Evolutionary conservation across 2,888 invertebrate genomes (phyloP), one percentile per base, ranked within the genome.

Genomic region (Drosophila anceps): DNA sequence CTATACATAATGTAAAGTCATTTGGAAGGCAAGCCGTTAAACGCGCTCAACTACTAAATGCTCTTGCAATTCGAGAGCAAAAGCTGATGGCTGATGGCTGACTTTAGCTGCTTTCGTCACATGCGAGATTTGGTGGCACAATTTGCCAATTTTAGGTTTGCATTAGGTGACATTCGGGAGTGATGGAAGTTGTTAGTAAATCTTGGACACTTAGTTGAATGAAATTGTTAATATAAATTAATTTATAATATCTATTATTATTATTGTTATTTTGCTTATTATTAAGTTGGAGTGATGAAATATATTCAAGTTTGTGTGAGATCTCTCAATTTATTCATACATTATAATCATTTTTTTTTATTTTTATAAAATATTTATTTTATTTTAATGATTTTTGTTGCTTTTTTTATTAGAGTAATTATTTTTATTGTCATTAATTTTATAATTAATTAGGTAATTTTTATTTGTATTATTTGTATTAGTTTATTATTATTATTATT

Each of bases 1-100:
- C 27, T 6, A 39, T 13, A 51, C 53, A 46, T 48, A 64, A 60
- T 79, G 84, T 76, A 73, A 64, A 81, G 81, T 79, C 86, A 88
- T 79, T 81, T 31, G 13, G 3, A 1, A 83, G 69, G 68, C 48
- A 46, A 27, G 57, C 69, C 65, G 44, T 41, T 31, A 50, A 50
- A 50, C 50, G 43, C 50, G 20, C 29, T 43, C 75, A 72, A 57
- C 60, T 10, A 10, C 33, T 15, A 41, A 48, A 76, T 76, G 58
- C 76, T 61, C 76, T 76, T 37, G n/a, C 18, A 20, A n/a, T 24
- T 20, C 13, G 18, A 20, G 29, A n/a, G 48, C n/a, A 3, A 0
- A 33, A 33, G 3, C 10, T 18, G 15, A 18, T 18, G 29, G 24
- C 1, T n/a, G n/a, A n/a, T n/a, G n/a, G n/a, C n/a, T 24, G 6